Base-by-base conservation (phyloP, 2,888 invertebrate genomes). In the Pyrrhopygopsis socrates region DNA sequence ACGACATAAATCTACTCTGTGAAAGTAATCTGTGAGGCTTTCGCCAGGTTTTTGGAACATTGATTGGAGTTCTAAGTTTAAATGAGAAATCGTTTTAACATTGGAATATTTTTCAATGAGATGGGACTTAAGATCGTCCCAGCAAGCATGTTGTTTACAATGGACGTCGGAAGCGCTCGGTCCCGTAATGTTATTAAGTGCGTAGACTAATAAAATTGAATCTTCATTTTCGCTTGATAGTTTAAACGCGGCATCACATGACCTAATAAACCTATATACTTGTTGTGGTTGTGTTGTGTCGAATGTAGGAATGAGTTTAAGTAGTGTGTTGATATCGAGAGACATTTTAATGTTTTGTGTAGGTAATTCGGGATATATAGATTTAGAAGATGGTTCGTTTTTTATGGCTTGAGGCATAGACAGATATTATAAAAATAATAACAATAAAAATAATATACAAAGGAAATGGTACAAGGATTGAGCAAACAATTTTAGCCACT, bases 31-130 rank as follows among this genome's bases (percentile, higher is more conserved):
- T 0, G 90, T 93, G 0, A 95, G 73, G 0, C 83, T 81, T 83
- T 95, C 94, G 1, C 75, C 84, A 0, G 90, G 87, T 80, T 91
- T 94, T 90, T 94, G 94, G 27, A 94, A 95, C 75, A 92, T 75
- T 0, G 92, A 84, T 38, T 94, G 93, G 0, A 94, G 50, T 81
- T 94, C 92, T 9, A 93, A 30, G 50, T 83, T 88, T 38, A 94
- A 27, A 63, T 95, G 93, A 2, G 85, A 75, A 24, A 94, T 27
- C 0, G 94, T 94, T 89, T 93, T 95, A 0, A 82, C 85, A 9
- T 93, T 75, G 0, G 94, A 93, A 20, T 90, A 94, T 79, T 90
- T 93, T 88, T 94, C 84, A 9, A 94, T 92, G 3, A 92, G 68
- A 38, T 80, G 87, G 8, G 75, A 6, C 65, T 83, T 87, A 29